Conservation (phyloP, 1,140 invertebrate genomes). For the Procambarus clarkii region DNA sequence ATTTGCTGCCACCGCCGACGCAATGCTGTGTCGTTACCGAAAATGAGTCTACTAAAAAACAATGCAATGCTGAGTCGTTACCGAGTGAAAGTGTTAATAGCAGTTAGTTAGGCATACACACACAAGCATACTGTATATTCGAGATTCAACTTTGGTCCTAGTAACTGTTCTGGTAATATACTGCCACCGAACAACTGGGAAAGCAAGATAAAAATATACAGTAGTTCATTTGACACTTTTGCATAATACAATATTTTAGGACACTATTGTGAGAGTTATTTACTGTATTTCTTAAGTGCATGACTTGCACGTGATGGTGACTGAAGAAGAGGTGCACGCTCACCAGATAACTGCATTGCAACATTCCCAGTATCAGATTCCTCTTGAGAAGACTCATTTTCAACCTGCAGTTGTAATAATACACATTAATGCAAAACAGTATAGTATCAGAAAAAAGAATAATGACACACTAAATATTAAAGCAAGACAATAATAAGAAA, state of each 20-base stretch:
- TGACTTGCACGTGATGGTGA: neutral
- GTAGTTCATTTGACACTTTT: neutral
- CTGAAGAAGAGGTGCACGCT: constrained; percentile 9
- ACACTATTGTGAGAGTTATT: neutral
- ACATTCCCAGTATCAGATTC: neutral
- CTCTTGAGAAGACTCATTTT: neutral
- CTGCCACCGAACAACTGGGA: too few species aligned
- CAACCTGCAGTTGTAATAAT: neutral
- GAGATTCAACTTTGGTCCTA: neutral
- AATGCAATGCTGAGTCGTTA: too few species aligned
- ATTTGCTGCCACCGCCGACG: too few species aligned
- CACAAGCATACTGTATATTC: neutral
- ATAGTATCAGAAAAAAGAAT: too few species aligned
- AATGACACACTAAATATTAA: too few species aligned
- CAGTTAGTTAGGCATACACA: too few species aligned
- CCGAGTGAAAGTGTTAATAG: too few species aligned
- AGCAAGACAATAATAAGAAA: too few species aligned
- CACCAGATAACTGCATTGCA: neutral
- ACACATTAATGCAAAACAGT: neutral
- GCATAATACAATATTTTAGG: neutral
- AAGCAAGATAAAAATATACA: too few species aligned
- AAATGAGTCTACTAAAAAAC: too few species aligned
- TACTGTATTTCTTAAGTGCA: neutral
- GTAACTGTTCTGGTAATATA: neutral
- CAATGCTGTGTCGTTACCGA: too few species aligned